These are phyloP conservation scores for Loris lydekkerianus DNA, from an alignment of 2,797 vertebrate genomes.

Conservation along the genomic window DNA sequence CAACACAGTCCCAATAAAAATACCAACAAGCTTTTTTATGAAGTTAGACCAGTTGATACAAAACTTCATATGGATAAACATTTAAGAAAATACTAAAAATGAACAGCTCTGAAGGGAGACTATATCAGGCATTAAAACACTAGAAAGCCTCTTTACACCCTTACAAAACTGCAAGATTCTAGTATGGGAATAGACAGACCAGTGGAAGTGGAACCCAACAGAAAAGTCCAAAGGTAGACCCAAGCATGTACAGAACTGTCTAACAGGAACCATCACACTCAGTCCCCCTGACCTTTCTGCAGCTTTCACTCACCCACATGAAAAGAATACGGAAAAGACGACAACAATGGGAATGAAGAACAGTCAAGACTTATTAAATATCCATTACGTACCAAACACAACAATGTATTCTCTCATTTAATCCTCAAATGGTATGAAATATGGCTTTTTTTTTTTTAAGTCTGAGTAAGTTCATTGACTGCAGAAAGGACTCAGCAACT, in stretches of 20 bases:
- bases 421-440: neutral
- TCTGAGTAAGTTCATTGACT: neutral
- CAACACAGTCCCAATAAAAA: neutral
- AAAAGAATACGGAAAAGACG: neutral
- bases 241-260: neutral
- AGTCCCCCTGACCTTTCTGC: neutral
- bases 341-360: neutral
- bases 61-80: neutral
- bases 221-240: conserved; percentile 19
- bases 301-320: neutral
- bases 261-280: neutral
- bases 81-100: neutral
- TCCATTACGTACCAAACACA: neutral
- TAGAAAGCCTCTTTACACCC: neutral
- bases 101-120: too few species aligned
- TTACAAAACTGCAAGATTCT: neutral
- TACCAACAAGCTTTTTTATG: neutral
- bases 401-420: neutral
- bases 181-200: neutral
- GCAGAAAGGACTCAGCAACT: neutral
- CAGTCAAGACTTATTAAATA: neutral
- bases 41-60: neutral
- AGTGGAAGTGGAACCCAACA: neutral
- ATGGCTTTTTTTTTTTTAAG: neutral
- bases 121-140: neutral